A percentile compares a stretch with the other conserved stretches of the same genome.
Conservation (phyloP, 2,888 invertebrate genomes). For the Hemaris fuciformis region DNA sequence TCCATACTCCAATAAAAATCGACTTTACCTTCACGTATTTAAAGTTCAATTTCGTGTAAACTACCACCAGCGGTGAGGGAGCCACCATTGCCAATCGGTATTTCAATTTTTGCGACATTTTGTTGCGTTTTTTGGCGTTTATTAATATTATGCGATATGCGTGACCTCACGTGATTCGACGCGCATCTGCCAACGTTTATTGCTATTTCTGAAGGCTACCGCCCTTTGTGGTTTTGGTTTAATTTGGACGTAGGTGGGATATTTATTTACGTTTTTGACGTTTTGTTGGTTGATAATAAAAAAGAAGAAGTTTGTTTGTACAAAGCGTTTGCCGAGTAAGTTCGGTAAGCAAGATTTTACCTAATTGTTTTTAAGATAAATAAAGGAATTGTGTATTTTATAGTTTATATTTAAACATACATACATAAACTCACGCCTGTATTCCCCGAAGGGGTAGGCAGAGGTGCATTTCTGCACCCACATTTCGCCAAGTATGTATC, state of each 20-base stretch:
- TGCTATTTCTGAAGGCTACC: conserved; percentile 3
- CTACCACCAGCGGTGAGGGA: conserved; percentile 41
- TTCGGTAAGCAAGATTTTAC: too few relatives aligned
- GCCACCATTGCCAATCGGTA: conserved; percentile 45
- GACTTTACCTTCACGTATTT: conserved; percentile 22
- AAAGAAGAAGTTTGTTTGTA: neutral
- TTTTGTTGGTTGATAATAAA: neutral
- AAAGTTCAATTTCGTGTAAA: conserved; percentile 23
- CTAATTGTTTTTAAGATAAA: too few relatives aligned
- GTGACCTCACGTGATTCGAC: conserved; percentile 49
- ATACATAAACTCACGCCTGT: too few relatives aligned
- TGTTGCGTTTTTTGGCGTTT: conserved; percentile 42
- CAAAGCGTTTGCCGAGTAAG: too few relatives aligned
- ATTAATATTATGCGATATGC: conserved; percentile 49
- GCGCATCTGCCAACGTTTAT: conserved; percentile 46
- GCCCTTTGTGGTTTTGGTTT: neutral
- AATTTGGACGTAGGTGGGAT: neutral
- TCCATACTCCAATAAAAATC: neutral
- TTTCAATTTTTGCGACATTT: conserved; percentile 57
- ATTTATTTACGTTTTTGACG: neutral
- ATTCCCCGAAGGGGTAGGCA: too few relatives aligned
- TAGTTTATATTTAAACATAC: too few relatives aligned
- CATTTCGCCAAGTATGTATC: too few relatives aligned
- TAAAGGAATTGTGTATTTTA: neutral
- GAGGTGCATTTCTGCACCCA: too few relatives aligned